Conservation (phyloP, 2,113 vertebrate species). For the Anhinga anhinga region DNA sequence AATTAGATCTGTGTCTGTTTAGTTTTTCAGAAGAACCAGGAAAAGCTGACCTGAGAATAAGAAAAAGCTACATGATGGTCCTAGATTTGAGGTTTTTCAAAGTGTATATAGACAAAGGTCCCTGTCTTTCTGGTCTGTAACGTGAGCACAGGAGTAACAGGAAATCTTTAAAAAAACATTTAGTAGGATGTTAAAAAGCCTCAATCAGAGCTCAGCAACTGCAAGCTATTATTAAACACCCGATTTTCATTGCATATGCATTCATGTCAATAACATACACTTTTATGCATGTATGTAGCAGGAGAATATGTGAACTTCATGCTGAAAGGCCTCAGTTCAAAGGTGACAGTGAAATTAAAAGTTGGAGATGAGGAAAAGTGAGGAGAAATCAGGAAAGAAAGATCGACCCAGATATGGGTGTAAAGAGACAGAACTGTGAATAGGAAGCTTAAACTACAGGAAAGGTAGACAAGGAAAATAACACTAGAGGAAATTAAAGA, state of each 20-base stretch:
- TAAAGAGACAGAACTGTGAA: neutral
- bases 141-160: neutral
- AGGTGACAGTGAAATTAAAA: neutral
- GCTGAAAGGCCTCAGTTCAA: neutral
- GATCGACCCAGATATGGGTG: neutral
- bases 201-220: neutral
- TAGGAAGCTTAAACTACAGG: neutral
- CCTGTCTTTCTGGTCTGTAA: neutral
- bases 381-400: neutral
- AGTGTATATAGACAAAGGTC: neutral
- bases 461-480: neutral
- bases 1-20: constrained; percentile 10
- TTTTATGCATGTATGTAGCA: neutral
- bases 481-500: neutral
- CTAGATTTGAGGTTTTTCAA: neutral
- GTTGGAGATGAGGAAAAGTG: neutral
- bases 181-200: neutral
- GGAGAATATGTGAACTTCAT: neutral
- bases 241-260: neutral
- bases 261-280: neutral
- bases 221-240: neutral
- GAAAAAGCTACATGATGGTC: neutral
- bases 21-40: neutral
- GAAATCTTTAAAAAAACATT: neutral
- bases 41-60: neutral